Base-by-base conservation (phyloP, 1,140 invertebrate species). In the Aphidius ervi region DNA sequence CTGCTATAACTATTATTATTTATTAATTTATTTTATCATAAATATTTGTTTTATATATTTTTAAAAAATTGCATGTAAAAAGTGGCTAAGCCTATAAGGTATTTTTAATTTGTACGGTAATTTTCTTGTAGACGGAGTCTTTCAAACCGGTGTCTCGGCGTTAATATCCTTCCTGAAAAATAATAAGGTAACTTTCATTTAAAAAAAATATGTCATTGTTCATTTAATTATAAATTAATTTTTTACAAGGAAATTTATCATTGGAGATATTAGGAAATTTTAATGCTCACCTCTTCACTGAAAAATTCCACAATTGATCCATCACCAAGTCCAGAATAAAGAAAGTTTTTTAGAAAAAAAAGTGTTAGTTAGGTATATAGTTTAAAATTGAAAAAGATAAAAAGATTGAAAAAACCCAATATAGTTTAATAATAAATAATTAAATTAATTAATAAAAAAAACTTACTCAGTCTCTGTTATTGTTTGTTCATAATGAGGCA, bases 141-240 rank as follows among this genome's bases (percentile, higher is more conserved):
- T 59, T 82, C 74, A 83, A 62, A 84, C 82, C 61, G 82, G 80
- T 65, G 83, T 84, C 78, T 84, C 82, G 68, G 82, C 83, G 59
- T 83, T 82, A 76, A 75, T 82, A 76, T 83, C 83, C 75, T 82
- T 83, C 76, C 82, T 83, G 73, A 53, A 81, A 81, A 65, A 69
- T 40, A 10, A 67, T 46, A 55, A 45, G 52, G 37, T 46, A 37
- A 48, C 37, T 46, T 42, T 55, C 5, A 46, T 62, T 50, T 40
- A 9, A 54, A 54, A 54, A 54, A 42, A 31, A 31, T 31, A 59
- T 61, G 52, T 48, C 8, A 1, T 42, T 49, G 47, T 48, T 57
- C 49, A 53, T 42, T 55, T 59, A 23, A 31, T 50, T 16, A 58
- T 48, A 3, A 31, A 20, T 63, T 54, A 57, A 58, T 9, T 45